These are phyloP conservation scores for Papilio gigon DNA, from an alignment of 2,888 invertebrate species.

Conservation along the genomic window DNA sequence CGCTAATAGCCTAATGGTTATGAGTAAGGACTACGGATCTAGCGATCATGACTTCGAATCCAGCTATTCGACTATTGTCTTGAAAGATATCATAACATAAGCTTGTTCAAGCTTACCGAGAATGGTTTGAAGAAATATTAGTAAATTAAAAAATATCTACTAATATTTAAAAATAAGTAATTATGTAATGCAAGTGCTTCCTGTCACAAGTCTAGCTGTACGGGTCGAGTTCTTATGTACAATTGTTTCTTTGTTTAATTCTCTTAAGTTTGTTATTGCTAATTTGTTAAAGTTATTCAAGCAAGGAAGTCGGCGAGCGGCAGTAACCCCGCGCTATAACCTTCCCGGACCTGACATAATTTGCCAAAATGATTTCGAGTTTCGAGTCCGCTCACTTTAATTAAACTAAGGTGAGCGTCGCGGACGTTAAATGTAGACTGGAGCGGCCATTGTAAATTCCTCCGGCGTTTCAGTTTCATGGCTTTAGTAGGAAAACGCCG, in stretches of 20 bases:
- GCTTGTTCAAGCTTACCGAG: too few relatives aligned
- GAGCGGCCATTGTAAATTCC: conserved; percentile 80
- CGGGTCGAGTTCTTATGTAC: too few relatives aligned
- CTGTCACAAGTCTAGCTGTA: too few relatives aligned
- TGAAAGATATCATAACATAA: too few relatives aligned
- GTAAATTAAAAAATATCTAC: too few relatives aligned
- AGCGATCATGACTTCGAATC: too few relatives aligned
- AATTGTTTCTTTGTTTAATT: background rate
- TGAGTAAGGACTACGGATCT: too few relatives aligned
- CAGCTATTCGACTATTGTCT: too few relatives aligned
- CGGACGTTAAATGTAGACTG: conserved; percentile 78
- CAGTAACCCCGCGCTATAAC: background rate
- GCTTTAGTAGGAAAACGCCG: conserved; percentile 82
- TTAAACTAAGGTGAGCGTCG: conserved; percentile 79
- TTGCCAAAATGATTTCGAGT: conserved; percentile 42
- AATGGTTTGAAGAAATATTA: too few relatives aligned
- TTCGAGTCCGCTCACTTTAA: conserved; percentile 68
- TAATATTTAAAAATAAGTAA: too few relatives aligned
- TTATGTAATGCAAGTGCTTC: too few relatives aligned
- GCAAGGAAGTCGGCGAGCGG: conserved; percentile 22
- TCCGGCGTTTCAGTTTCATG: conserved; percentile 80
- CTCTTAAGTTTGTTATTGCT: background rate
- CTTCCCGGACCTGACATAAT: conserved; percentile 31
- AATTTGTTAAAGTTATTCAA: background rate
- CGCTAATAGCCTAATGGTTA: too few relatives aligned